Evolutionary conservation across 2,113 vertebrate genomes (phyloP), one percentile per base, ranked within the genome.

Genomic region (Chaetorhynchus papuensis): DNA sequence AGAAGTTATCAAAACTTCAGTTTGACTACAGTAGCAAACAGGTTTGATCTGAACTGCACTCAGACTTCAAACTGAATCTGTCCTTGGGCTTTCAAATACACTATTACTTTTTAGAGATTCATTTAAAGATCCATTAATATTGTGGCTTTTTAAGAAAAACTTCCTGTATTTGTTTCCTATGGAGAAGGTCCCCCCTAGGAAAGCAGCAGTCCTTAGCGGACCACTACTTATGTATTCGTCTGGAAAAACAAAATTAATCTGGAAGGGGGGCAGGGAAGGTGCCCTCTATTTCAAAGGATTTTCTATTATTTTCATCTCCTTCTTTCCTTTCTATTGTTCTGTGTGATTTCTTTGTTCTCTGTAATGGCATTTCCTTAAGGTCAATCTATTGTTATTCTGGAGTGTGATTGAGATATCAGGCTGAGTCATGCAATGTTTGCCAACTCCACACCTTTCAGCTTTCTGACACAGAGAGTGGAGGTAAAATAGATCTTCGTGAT

Each of bases 381-480:
- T 84, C 80, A 90, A 56, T 12, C 89, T 84, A 87, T 93, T 96
- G 89, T 96, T 96, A 89, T 64, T 64, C 42, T 53, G 49, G 26
- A 93, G 69, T 17, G 56, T 42, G 81, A 93, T 47, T 82, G 77
- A 79, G 57, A 60, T 91, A 94, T 54, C 54, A 83, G 83, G 19
- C 47, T 92, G 90, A 94, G 69, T 92, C 96, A 95, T 35, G 35
- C 56, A 30, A 3, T 89, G 72, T 94, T 97, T 97, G 83, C 88
- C 92, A 92, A 13, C 57, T 94, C 87, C 94, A 94, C 90, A 97
- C 75, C 92, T 96, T 95, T 83, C 87, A 94, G 57, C 31, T 23
- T 53, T 57, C 69, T 95, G 33, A 41, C 44, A 44, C 59, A 26
- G 22, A 82, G 14, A 64, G 11, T 15, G 31, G 30, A 88, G n/a